These are phyloP conservation scores for Paralvinella palmiformis DNA, from an alignment of 1,140 invertebrate genomes.

Conservation along the genomic window DNA sequence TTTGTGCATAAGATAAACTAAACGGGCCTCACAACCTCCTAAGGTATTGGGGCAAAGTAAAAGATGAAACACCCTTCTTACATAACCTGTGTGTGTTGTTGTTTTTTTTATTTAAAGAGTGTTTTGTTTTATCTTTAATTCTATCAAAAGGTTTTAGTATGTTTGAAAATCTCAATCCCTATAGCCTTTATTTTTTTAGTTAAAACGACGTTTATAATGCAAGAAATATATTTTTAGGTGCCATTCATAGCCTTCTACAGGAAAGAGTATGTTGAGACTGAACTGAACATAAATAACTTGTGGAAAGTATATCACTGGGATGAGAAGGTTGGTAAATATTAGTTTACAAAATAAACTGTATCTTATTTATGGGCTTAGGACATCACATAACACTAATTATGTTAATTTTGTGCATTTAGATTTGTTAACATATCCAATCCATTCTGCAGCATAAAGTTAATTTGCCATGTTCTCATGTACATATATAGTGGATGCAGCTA, in stretches of 20 bases:
- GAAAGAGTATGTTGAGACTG: conserved; percentile 94
- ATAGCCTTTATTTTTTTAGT: not conserved
- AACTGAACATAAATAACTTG: conserved; percentile 88
- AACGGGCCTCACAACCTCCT: no score
- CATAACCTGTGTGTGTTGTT: no score
- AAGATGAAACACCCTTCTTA: no score
- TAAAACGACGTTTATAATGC: no score
- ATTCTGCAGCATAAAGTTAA: no score
- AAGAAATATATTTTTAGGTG: conserved; percentile 60
- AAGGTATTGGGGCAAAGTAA: no score
- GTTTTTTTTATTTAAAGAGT: no score
- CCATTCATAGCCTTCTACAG: conserved; percentile 98
- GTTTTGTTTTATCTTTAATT: no score
- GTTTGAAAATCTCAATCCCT: not conserved
- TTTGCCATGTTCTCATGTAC: no score
- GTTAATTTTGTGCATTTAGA: not conserved
- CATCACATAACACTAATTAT: not conserved
- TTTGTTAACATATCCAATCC: not conserved
- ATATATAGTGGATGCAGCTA: conserved; percentile 94
- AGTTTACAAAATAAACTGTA: conserved; percentile 7
- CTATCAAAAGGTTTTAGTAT: no score
- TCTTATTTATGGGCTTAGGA: conserved; percentile 1
- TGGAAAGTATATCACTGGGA: conserved; percentile 97
- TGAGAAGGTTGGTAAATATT: conserved; percentile 64
- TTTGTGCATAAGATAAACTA: no score